A percentile compares a stretch with the other conserved stretches of the same genome.
Evolutionary conservation across 2,113 vertebrate species (phyloP).

Genomic region (Tretioscincus oriximinensis): DNA sequence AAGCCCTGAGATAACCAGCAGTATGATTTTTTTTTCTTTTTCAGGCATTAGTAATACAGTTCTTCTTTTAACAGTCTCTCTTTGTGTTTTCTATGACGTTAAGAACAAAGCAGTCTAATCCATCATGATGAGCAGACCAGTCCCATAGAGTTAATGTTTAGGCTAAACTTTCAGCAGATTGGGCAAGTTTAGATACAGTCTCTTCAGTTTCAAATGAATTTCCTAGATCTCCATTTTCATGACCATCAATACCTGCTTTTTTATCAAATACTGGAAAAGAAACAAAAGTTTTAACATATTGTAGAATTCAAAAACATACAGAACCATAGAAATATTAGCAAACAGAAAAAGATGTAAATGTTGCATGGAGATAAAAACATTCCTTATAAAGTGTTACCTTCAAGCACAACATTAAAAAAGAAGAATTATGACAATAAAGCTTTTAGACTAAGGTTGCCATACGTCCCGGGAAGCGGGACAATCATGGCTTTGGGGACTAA

Average conservation of each 20-base stretch:
- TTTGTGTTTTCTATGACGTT: conserved; percentile 64
- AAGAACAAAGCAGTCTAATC: conserved; percentile 60
- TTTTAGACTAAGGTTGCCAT: too few species aligned
- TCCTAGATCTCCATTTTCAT: conserved; percentile 86
- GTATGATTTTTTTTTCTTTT: conserved; percentile 56
- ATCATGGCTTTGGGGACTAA: too few species aligned
- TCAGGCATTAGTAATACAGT: conserved; percentile 67
- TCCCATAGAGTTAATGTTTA: conserved; percentile 65
- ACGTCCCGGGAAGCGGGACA: too few species aligned
- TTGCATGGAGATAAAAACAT: background rate
- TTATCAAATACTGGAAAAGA: conserved; percentile 84
- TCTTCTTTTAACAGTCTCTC: conserved; percentile 59
- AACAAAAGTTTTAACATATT: conserved; percentile 40
- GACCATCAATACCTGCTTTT: conserved; percentile 79
- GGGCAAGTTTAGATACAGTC: conserved; percentile 75
- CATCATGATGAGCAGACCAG: conserved; percentile 56
- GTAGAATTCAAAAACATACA: conserved; percentile 9
- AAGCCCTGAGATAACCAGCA: conserved; percentile 78
- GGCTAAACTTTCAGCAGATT: conserved; percentile 78
- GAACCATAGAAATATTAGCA: background rate
- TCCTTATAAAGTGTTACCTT: background rate
- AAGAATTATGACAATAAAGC: background rate
- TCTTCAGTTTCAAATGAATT: conserved; percentile 83
- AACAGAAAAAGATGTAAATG: background rate
- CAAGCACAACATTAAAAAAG: background rate